These are phyloP conservation scores for Harpalus rufipes DNA, from an alignment of 2,888 invertebrate species.

Conservation along the genomic window DNA sequence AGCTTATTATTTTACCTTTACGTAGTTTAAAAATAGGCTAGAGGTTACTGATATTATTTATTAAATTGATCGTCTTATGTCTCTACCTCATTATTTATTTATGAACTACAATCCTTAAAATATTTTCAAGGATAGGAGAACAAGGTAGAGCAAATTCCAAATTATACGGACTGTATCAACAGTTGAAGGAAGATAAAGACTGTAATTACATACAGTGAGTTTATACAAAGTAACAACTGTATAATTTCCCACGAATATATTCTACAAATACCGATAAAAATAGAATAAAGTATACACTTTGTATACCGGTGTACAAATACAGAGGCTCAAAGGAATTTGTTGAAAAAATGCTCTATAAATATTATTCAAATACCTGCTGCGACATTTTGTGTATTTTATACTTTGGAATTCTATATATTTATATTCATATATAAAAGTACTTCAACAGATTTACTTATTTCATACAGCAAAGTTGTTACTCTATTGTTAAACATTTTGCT, in stretches of 20 bases:
- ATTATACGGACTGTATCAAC: not conserved
- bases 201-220: slow-evolving; percentile 16
- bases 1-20: too few species aligned
- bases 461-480: not conserved
- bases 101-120: not conserved
- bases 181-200: not conserved
- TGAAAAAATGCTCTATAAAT: slow-evolving; percentile 22
- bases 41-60: too few species aligned
- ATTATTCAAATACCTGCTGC: not conserved
- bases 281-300: slow-evolving; percentile 21
- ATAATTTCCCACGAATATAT: not conserved
- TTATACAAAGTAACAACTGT: slow-evolving; percentile 24
- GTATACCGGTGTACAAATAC: slow-evolving; percentile 16
- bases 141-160: not conserved
- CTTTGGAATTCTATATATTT: not conserved
- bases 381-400: slow-evolving; percentile 20
- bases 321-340: not conserved
- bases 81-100: not conserved
- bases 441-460: not conserved
- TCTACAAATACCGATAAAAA: slow-evolving; percentile 19
- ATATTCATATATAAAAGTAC: slow-evolving; percentile 8
- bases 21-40: too few species aligned
- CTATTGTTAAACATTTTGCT: not conserved
- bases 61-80: not conserved
- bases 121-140: not conserved